Evolutionary conservation across 2,113 vertebrate genomes (phyloP), one percentile per base, ranked within the genome.

Genomic region (Gallinago paraguaiae): DNA sequence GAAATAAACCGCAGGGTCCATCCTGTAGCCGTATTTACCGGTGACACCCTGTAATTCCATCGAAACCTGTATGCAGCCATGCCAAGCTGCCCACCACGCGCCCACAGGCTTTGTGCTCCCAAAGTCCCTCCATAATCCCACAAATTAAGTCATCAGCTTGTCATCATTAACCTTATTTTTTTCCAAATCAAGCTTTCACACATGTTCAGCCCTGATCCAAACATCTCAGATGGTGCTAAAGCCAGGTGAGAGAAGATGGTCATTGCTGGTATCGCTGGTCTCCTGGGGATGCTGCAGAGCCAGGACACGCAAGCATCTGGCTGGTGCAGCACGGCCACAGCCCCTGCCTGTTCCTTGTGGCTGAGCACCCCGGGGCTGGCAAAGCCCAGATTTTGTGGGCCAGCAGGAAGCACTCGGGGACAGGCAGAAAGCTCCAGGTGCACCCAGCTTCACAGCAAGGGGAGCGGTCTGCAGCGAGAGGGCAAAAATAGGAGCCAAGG

Each of bases 221-320:
- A 54, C 41, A 9, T 15, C 61, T 77, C 51, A 53, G 71, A 57
- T 59, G 71, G 28, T 70, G 51, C 82, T 39, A 25, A 24, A 72
- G 59, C 46, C 43, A 35, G 67, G 10, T 65, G 65, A 43, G 75
- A 35, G 39, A 53, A 18, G 45, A 30, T 16, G 31, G 33, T 25
- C 64, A 43, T 8, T 64, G 45, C 27, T 2, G 1, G n/a, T 71
- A 30, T 8, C 1, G 7, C 35, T 31, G 51, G 23, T 50, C n/a
- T 72, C 39, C 68, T 39, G 7, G 0, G 20, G 70, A 63, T 31
- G 57, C 48, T 41, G 24, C 60, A 71, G 77, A 91, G 46, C 63
- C 0, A 1, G 17, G 61, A 60, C 19, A 45, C 2, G 9, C 1
- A 9, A 13, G 50, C 15, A n/a, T 35, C 37, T 1, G 3, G 54